Conservation (phyloP, 2,888 invertebrate genomes). For the Cephus nigrinus region DNA sequence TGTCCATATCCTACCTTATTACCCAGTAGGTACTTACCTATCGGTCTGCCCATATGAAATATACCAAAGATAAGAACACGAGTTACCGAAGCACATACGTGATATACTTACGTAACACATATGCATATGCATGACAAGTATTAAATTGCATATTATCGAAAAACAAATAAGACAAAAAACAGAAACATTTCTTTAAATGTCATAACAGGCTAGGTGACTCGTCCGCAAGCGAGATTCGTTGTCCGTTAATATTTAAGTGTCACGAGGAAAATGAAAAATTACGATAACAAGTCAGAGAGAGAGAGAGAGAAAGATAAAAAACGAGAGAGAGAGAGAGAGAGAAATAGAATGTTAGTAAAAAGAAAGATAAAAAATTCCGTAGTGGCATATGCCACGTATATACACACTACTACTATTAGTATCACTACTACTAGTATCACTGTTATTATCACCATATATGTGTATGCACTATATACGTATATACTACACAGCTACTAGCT, state of each 20-base stretch:
- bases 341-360: constrained; percentile 9
- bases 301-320: constrained; percentile 1
- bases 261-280: constrained; percentile 17
- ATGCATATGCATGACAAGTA: no score
- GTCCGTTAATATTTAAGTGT: constrained; percentile 55
- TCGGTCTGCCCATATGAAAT: constrained; percentile 20
- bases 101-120: no score
- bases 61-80: constrained; percentile 18
- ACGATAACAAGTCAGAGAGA: constrained; percentile 2
- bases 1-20: not conserved
- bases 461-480: no score
- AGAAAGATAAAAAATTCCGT: constrained; percentile 8
- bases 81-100: constrained; percentile 33
- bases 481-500: no score
- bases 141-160: no score
- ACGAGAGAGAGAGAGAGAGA: constrained; percentile 7
- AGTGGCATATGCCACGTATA: not conserved
- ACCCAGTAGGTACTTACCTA: constrained; percentile 14
- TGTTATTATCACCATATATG: no score
- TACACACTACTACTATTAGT: no score
- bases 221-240: constrained; percentile 33
- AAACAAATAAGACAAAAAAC: no score
- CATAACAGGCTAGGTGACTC: no score
- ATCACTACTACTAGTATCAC: no score
- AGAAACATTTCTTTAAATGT: no score